phyloP scores from a whole-genome alignment of 2,888 invertebrate genomes.

The Diadromus collaris region DNA sequence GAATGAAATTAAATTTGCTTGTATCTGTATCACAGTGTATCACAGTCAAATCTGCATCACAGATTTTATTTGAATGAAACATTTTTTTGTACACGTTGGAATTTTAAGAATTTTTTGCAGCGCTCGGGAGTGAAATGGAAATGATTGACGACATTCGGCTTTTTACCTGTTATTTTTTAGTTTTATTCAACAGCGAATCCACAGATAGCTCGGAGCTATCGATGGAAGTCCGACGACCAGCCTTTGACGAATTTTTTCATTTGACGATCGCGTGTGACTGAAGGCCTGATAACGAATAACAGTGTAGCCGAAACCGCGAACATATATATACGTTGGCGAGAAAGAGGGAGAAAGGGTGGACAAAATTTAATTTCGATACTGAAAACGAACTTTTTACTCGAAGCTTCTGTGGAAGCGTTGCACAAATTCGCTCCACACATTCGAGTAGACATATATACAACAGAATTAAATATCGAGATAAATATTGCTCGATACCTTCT shows the following conservation, averaged over 20 bases:
- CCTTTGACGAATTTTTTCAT: conserved; percentile 39
- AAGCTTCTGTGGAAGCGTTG: background rate
- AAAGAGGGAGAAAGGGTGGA: conserved; percentile 22
- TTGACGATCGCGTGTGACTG: conserved; percentile 38
- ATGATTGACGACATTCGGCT: background rate
- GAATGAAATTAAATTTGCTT: background rate
- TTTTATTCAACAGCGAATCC: conserved; percentile 1
- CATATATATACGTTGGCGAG: background rate
- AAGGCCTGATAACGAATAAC: conserved; percentile 22
- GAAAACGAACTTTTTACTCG: conserved; percentile 12
- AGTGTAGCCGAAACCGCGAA: conserved; percentile 18
- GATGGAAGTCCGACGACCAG: conserved; percentile 6
- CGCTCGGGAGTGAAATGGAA: background rate
- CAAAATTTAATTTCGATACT: conserved; percentile 39
- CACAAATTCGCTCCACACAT: conserved; percentile 7
- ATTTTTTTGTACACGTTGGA: background rate
- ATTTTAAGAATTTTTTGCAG: background rate
- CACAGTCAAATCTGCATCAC: no score
- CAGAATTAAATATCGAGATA: conserved; percentile 18
- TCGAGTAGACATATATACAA: conserved; percentile 15
- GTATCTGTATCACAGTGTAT: no score
- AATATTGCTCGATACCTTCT: background rate
- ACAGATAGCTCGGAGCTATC: background rate
- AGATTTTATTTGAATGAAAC: background rate
- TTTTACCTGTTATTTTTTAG: background rate